A percentile compares a stretch with the other conserved stretches of the same genome.
Evolutionary conservation across 1,140 invertebrate genomes (phyloP).

Genomic region (Achatina immaculata): DNA sequence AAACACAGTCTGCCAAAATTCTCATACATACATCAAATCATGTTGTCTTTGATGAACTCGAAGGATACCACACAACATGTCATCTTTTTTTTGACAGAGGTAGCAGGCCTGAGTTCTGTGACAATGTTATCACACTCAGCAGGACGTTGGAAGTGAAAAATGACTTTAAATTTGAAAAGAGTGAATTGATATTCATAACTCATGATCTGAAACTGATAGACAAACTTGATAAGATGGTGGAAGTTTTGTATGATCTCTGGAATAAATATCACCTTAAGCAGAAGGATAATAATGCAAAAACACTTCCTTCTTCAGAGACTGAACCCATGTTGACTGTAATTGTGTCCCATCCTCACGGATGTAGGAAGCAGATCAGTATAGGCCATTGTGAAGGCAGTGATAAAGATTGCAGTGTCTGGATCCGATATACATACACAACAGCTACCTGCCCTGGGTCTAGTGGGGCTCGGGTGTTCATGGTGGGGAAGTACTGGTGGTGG

Average conservation of each 20-base stretch:
- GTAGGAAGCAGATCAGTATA: not conserved
- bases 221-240: not conserved
- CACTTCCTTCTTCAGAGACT: not conserved
- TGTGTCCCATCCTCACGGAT: constrained; percentile 3
- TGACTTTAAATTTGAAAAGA: not conserved
- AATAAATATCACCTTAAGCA: too few relatives aligned
- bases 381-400: not conserved
- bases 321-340: not conserved
- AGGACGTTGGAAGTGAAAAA: not conserved
- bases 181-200: not conserved
- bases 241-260: not conserved
- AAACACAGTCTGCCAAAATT: not conserved
- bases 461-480: not conserved
- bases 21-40: not conserved
- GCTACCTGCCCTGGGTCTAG: not conserved
- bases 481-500: not conserved
- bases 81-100: constrained; percentile 1
- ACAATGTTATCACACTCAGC: not conserved
- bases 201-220: not conserved
- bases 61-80: not conserved
- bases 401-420: not conserved
- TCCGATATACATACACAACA: not conserved
- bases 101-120: not conserved
- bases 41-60: not conserved
- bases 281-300: not conserved